These are phyloP conservation scores for Onychomys arenicola DNA, from an alignment of 2,797 vertebrate species.

Conservation along the genomic window DNA sequence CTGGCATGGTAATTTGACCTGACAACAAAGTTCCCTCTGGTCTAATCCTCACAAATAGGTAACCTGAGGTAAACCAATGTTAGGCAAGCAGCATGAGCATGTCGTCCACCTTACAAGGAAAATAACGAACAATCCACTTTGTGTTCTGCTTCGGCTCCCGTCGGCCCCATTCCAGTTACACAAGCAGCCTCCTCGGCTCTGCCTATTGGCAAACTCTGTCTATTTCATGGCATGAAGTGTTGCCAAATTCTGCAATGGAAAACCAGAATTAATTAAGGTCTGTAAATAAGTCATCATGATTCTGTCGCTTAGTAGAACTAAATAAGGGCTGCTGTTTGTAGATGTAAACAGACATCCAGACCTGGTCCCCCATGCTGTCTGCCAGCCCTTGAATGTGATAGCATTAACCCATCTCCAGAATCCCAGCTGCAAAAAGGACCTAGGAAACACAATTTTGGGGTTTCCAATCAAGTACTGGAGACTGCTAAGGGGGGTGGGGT, in stretches of 20 bases:
- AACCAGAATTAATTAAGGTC: conserved; percentile 7
- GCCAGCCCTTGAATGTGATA: not conserved
- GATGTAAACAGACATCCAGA: not conserved
- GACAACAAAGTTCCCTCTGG: not conserved
- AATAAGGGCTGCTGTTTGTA: not conserved
- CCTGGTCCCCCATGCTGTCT: too few relatives aligned
- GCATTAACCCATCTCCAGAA: not conserved
- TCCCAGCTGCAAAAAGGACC: not conserved
- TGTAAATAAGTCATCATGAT: not conserved
- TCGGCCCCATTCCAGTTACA: not conserved
- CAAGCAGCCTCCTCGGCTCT: not conserved
- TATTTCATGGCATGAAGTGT: not conserved
- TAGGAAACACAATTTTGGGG: not conserved
- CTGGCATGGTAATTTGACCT: not conserved
- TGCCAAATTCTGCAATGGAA: not conserved
- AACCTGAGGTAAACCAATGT: not conserved
- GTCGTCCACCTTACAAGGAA: not conserved
- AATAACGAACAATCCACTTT: not conserved
- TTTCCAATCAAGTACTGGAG: not conserved
- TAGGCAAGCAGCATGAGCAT: not conserved
- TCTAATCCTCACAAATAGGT: not conserved
- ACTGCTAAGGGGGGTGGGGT: not conserved
- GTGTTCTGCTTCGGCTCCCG: not conserved
- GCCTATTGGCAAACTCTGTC: not conserved
- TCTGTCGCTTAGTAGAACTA: not conserved